Evolutionary conservation across 2,888 invertebrate genomes (phyloP).

Genomic region (Rhorus exstirpatorius): DNA sequence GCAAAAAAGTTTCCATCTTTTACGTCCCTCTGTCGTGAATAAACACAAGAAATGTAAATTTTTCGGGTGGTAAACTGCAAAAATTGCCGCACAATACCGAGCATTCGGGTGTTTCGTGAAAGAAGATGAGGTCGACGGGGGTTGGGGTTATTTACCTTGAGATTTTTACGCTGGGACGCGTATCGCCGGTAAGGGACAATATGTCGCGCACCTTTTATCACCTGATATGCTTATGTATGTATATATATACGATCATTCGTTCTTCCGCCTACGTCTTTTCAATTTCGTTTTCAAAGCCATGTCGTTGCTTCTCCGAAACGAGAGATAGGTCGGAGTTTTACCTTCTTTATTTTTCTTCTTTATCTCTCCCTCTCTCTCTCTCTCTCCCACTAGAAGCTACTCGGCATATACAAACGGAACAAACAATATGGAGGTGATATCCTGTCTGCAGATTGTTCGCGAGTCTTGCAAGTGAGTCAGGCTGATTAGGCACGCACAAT

Average conservation of each 20-base stretch:
- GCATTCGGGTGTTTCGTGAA: slow-evolving; percentile 14
- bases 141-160: neutral
- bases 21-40: neutral
- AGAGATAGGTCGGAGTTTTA: neutral
- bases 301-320: neutral
- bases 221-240: slow-evolving; percentile 19
- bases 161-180: slow-evolving; percentile 43
- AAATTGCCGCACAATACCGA: slow-evolving; percentile 24
- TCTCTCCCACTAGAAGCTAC: neutral
- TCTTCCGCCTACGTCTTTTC: slow-evolving; percentile 8
- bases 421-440: neutral
- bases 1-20: slow-evolving; percentile 1
- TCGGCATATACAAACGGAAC: neutral
- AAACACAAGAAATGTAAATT: slow-evolving; percentile 37
- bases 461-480: slow-evolving; percentile 9
- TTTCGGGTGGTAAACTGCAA: neutral
- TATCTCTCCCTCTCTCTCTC: neutral
- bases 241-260: neutral
- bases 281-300: slow-evolving; percentile 36
- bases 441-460: slow-evolving; percentile 25
- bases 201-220: slow-evolving; percentile 34
- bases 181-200: slow-evolving; percentile 3
- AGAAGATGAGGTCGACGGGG: slow-evolving; percentile 4
- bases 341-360: too few relatives aligned
- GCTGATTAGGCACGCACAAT: slow-evolving; percentile 55